These are phyloP conservation scores for Cuculus canorus DNA, from an alignment of 2,797 vertebrate species.

Conservation along the genomic window DNA sequence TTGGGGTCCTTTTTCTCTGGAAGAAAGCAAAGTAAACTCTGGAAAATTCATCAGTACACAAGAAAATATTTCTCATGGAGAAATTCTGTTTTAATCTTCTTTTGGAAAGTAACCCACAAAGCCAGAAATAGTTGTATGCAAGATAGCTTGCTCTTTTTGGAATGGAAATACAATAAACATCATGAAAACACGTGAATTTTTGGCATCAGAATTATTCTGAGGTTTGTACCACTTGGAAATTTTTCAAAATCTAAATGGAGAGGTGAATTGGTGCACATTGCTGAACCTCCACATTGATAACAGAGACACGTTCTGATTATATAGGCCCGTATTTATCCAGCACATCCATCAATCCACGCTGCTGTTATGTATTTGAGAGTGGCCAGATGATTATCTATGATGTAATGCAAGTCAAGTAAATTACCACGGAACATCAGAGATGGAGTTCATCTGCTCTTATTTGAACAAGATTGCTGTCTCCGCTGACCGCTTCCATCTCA, in stretches of 20 bases:
- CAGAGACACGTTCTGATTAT: background rate
- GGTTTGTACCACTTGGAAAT: background rate
- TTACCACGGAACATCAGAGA: background rate
- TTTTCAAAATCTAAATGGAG: background rate
- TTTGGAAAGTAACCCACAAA: background rate
- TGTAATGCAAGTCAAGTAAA: background rate
- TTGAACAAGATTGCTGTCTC: no score
- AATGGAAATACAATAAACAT: background rate
- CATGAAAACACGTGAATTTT: rapidly evolving
- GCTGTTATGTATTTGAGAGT: background rate
- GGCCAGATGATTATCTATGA: background rate
- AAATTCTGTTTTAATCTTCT: background rate
- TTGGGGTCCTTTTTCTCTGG: background rate
- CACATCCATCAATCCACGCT: rapidly evolving
- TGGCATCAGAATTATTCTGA: background rate
- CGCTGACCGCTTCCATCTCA: background rate
- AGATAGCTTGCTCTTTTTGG: background rate
- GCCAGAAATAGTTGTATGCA: background rate
- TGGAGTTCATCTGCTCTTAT: rapidly evolving
- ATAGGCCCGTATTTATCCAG: background rate
- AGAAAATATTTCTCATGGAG: background rate
- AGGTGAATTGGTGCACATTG: background rate
- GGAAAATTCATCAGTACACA: background rate
- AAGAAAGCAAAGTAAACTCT: background rate
- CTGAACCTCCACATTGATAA: background rate